Percentiles rank a stretch among this genome's conserved stretches.
Evolutionary conservation across 2,113 vertebrate genomes (phyloP).

Genomic region (Alouatta palliata): DNA sequence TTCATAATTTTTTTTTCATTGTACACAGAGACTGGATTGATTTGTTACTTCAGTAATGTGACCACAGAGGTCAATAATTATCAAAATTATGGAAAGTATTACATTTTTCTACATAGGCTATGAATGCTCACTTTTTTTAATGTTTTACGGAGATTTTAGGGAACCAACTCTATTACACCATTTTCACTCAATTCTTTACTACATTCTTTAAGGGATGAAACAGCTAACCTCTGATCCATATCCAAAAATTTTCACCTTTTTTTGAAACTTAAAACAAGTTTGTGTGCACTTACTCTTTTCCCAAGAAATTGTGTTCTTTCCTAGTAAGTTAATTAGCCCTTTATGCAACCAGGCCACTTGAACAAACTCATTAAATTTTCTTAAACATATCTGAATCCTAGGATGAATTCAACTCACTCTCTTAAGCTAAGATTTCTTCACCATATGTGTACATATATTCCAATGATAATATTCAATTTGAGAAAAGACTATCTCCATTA

Average conservation of each 20-base stretch:
- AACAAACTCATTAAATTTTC: neutral
- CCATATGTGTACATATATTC: neutral
- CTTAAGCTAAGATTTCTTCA: neutral
- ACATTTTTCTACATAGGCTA: neutral
- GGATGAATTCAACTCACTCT: neutral
- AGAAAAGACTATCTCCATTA: neutral
- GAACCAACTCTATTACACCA: neutral
- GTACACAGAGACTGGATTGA: neutral
- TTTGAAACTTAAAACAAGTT: neutral
- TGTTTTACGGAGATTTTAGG: neutral
- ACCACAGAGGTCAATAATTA: neutral
- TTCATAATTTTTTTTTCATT: neutral
- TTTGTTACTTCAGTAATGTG: neutral
- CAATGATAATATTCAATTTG: neutral
- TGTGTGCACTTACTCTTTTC: neutral
- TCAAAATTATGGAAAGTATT: neutral
- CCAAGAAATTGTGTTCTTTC: neutral
- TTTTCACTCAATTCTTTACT: neutral
- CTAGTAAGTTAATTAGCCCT: neutral
- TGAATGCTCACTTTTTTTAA: neutral
- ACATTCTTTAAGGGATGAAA: neutral
- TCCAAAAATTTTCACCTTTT: neutral
- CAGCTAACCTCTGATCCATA: neutral
- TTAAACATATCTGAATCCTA: neutral
- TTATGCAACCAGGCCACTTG: neutral